Percentiles rank a stretch among this genome's conserved stretches.
Conservation (phyloP, 2,888 invertebrate species). For the Euplexia lucipara region DNA sequence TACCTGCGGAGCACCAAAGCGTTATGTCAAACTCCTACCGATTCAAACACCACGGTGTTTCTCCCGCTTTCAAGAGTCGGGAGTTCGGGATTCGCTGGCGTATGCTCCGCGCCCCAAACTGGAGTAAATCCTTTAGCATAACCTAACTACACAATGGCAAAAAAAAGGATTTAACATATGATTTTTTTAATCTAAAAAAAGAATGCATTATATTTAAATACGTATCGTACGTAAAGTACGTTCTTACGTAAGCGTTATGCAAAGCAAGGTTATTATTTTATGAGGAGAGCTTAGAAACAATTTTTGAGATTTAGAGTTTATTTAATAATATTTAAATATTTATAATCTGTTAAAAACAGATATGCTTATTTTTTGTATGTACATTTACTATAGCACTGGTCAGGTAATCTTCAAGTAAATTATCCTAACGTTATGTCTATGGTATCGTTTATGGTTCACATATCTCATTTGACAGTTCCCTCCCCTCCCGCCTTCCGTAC, state of each 20-base stretch:
- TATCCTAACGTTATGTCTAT: too few relatives aligned
- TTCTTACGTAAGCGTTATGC: not conserved
- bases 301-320: not conserved
- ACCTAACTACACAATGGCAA: constrained; percentile 5
- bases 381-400: too few relatives aligned
- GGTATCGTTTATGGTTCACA: too few relatives aligned
- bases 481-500: too few relatives aligned
- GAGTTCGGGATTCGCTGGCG: not conserved
- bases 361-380: too few relatives aligned
- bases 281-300: not conserved
- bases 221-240: not conserved
- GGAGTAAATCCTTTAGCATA: constrained; percentile 8
- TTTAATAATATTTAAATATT: too few relatives aligned
- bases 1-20: not conserved
- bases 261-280: constrained; percentile 10
- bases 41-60: not conserved
- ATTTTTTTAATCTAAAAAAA: not conserved
- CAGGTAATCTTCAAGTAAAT: too few relatives aligned
- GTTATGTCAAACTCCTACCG: constrained; percentile 1
- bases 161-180: not conserved
- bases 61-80: not conserved
- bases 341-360: too few relatives aligned
- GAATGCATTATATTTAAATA: not conserved
- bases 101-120: not conserved
- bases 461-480: too few relatives aligned